Percentiles rank a stretch among this genome's conserved stretches.
Conservation (phyloP, 1,140 invertebrate genomes). For the Chlorops oryzae region DNA sequence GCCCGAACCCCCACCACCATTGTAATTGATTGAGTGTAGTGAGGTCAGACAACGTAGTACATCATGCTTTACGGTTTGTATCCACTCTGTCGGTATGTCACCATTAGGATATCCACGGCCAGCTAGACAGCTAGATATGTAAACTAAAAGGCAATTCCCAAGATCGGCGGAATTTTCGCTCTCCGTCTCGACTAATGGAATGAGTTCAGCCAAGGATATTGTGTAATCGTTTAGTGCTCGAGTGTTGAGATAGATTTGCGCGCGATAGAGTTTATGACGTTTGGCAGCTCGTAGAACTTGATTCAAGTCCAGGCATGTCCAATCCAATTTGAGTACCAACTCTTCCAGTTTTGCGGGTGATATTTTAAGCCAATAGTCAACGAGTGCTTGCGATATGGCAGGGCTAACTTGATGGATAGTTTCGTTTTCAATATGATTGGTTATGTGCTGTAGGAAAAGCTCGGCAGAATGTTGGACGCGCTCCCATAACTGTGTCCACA, state of each 20-base stretch:
- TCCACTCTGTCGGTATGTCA: constrained; percentile 65
- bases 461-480: constrained; percentile 35
- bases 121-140: constrained; percentile 87
- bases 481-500: constrained; percentile 52
- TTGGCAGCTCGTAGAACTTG: constrained; percentile 77
- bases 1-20: no score
- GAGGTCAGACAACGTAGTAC: constrained; percentile 58
- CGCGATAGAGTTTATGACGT: constrained; percentile 73
- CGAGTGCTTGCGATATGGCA: constrained; percentile 61
- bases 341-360: constrained; percentile 62
- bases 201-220: constrained; percentile 72
- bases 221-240: constrained; percentile 78
- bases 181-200: constrained; percentile 50
- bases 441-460: constrained; percentile 48
- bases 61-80: constrained; percentile 70
- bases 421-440: constrained; percentile 50
- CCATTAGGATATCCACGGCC: constrained; percentile 86
- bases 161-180: constrained; percentile 54
- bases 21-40: constrained; percentile 66
- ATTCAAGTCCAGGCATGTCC: constrained; percentile 82
- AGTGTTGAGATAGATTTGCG: constrained; percentile 84
- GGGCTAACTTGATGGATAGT: constrained; percentile 52
- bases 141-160: constrained; percentile 89
- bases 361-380: constrained; percentile 55
- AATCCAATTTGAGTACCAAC: constrained; percentile 73